A percentile compares a stretch with the other conserved stretches of the same genome.
Evolutionary conservation across 1,140 invertebrate species (phyloP).

Genomic region (Nixonia krombeini): DNA sequence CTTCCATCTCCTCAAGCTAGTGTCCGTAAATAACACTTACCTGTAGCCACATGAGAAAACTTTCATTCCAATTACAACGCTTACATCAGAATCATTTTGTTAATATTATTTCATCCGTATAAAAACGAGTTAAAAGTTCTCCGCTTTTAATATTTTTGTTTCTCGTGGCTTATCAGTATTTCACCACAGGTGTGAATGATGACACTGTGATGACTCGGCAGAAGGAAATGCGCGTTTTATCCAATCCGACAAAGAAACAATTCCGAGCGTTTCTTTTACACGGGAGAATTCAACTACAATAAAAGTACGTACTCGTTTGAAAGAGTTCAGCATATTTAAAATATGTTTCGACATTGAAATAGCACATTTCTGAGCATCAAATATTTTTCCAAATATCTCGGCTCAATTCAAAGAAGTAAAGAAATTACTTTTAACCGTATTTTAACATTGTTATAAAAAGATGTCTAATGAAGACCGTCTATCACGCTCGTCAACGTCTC

Average conservation of each 20-base stretch:
- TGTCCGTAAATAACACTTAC: not conserved
- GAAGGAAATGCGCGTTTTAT: constrained; percentile 5
- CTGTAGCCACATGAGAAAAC: not conserved
- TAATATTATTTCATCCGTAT: not conserved
- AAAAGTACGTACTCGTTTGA: not conserved
- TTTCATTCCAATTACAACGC: not conserved
- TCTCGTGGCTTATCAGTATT: constrained; percentile 2
- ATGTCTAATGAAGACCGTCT: too few species aligned
- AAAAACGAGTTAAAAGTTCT: constrained; percentile 6
- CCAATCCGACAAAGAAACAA: constrained; percentile 3
- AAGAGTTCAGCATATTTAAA: not conserved
- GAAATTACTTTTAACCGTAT: not conserved
- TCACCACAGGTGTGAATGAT: constrained; percentile 19
- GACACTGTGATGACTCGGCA: constrained; percentile 4
- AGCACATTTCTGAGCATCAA: too few species aligned
- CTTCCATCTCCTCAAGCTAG: too few species aligned
- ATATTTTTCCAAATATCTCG: not conserved
- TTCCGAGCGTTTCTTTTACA: not conserved
- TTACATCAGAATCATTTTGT: not conserved
- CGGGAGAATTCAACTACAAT: not conserved
- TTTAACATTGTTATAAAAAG: not conserved
- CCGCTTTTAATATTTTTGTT: constrained; percentile 8
- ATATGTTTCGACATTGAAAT: not conserved
- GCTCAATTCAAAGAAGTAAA: not conserved
- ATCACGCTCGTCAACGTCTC: too few species aligned